phyloP scores from a whole-genome alignment of 2,113 vertebrate genomes.

The Paramisgurnus dabryanus region DNA sequence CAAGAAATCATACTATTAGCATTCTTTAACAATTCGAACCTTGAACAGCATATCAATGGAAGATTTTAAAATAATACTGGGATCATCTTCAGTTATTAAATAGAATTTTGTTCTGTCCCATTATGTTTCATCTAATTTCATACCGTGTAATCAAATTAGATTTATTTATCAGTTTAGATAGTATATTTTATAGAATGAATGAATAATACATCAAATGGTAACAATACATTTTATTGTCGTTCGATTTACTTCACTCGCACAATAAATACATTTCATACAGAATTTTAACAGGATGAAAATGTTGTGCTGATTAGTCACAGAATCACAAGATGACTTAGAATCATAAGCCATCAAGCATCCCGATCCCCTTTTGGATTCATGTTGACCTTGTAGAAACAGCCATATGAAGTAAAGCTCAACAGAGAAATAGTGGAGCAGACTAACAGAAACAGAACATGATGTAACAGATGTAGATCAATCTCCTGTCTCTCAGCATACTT shows the following conservation, averaged over 20 bases:
- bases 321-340: neutral
- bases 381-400: conserved; percentile 17
- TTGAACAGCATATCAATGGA: too few species aligned
- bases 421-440: conserved; percentile 7
- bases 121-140: too few species aligned
- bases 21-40: too few species aligned
- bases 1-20: too few species aligned
- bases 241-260: conserved; percentile 17
- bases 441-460: conserved; percentile 1
- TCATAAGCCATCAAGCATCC: neutral
- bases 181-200: too few species aligned
- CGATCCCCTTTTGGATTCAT: neutral
- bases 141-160: too few species aligned
- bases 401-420: conserved; percentile 24
- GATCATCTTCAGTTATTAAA: too few species aligned
- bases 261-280: conserved; percentile 30
- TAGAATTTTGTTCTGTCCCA: too few species aligned
- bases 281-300: conserved; percentile 12
- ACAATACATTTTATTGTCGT: conserved; percentile 26
- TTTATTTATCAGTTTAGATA: too few species aligned
- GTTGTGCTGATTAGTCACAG: conserved; percentile 10
- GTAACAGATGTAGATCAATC: neutral
- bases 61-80: too few species aligned
- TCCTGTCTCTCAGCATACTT: neutral
- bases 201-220: neutral